Conservation (phyloP, 2,113 vertebrate genomes). For the Cryptoleucopteryx plumbea region DNA sequence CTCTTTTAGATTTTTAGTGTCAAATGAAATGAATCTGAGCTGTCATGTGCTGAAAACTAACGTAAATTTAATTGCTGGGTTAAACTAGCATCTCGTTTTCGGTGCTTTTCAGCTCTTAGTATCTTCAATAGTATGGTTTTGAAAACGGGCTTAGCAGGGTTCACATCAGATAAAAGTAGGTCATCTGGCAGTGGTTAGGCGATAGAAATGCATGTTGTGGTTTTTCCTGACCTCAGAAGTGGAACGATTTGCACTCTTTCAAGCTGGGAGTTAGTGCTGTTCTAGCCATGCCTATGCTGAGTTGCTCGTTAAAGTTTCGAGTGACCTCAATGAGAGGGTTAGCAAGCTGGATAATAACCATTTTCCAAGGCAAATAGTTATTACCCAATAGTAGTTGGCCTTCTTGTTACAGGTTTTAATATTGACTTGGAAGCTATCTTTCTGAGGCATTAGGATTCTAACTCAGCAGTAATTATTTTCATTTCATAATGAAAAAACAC, state of each 20-base stretch:
- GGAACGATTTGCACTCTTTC: neutral
- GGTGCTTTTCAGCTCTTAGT: neutral
- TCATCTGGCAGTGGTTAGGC: neutral
- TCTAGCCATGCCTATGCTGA: neutral
- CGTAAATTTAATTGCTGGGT: neutral
- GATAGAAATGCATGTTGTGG: neutral
- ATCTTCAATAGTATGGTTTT: neutral
- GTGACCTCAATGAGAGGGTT: neutral
- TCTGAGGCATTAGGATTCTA: neutral
- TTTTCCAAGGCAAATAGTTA: neutral
- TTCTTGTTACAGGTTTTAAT: neutral
- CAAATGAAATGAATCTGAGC: neutral
- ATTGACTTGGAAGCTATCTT: neutral
- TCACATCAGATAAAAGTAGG: neutral
- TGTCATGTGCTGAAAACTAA: neutral
- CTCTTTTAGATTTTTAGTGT: neutral
- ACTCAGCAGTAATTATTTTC: neutral
- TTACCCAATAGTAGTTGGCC: neutral
- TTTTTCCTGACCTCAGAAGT: conserved; percentile 22
- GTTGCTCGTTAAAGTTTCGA: neutral
- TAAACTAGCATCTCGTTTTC: neutral
- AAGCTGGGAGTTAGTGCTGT: neutral
- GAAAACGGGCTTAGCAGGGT: neutral
- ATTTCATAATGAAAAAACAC: accelerated
- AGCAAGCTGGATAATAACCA: neutral